Base-by-base conservation (phyloP, 2,113 vertebrate genomes). In the Hemicordylus capensis region DNA sequence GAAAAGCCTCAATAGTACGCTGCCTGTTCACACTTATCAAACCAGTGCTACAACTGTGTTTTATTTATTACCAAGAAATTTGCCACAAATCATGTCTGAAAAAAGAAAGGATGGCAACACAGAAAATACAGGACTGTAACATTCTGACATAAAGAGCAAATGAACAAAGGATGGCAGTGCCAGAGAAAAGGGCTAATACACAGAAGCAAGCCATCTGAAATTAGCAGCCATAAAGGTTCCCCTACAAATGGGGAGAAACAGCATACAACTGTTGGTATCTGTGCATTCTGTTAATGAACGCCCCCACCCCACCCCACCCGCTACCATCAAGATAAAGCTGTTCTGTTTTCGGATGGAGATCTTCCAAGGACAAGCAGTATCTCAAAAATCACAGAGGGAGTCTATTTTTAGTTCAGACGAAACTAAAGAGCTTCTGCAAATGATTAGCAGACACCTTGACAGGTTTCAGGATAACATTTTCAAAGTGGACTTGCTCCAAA, bases 401-500 rank as follows among this genome's bases (percentile, higher is more conserved):
- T 59, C 90, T 95, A 92, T 90, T 90, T 95, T 93, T 94, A 92
- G 93, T 91, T 83, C 90, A 89, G 87, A 88, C 81, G 89, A 94
- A 93, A 93, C 42, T 67, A 72, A 93, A 93, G 90, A 93, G 34
- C 84, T 84, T 76, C 48, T 80, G 83, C 81, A 90, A 92, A 92
- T 0, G 34, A 93, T 85, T 86, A 90, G 61, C 51, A 90, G 90
- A 85, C 80, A 90, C 56, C 85, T 86, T 83, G 84, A 78, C 76
- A 61, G 77, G 51, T 86, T 84, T 92, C 77, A 20, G 89, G 79
- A 64, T 88, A 26, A 48, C 20, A 61, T 34, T 74, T 70, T 89
- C 67, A 90, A 90, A 89, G 69, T 20, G 11, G 61, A 87, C 78
- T 89, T 87, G 39, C 54, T 64, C 59, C 85, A 86, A 58, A 80